A percentile compares a stretch with the other conserved stretches of the same genome.
Conservation (phyloP, 2,797 vertebrate species). For the Pipistrellus kuhlii region DNA sequence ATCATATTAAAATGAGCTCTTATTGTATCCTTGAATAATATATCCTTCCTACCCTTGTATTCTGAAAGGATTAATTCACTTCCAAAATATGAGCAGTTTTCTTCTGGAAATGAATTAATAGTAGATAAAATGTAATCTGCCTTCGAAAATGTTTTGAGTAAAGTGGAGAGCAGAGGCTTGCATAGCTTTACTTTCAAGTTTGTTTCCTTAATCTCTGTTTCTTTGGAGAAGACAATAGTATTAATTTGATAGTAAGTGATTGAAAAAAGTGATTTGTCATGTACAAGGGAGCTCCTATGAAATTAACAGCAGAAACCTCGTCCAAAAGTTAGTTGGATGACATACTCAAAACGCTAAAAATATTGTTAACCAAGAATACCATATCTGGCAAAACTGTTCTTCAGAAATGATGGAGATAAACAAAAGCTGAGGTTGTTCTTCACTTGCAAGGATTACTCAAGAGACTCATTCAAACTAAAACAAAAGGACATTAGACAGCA, state of each 20-base stretch:
- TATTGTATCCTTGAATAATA: neutral
- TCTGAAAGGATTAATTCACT: conserved; percentile 21
- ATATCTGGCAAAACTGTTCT: neutral
- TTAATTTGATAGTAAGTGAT: conserved; percentile 34
- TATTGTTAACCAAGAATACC: conserved; percentile 1
- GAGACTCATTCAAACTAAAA: neutral
- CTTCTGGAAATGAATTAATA: conserved; percentile 26
- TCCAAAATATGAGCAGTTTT: neutral
- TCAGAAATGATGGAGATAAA: conserved; percentile 1
- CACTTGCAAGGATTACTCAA: neutral
- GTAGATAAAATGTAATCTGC: neutral
- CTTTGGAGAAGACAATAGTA: conserved; percentile 25
- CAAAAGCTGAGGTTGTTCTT: conserved; percentile 33
- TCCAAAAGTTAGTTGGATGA: neutral
- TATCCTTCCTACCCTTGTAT: neutral
- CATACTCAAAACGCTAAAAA: neutral
- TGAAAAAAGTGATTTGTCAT: neutral
- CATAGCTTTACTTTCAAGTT: neutral
- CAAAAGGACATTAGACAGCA: neutral
- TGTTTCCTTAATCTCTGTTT: neutral
- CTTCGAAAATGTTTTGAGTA: neutral
- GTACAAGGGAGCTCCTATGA: neutral
- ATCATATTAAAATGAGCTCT: neutral
- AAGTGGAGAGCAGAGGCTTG: neutral
- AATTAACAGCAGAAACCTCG: neutral